These are phyloP conservation scores for Spilarctia lutea DNA, from an alignment of 2,888 invertebrate species.

Conservation along the genomic window DNA sequence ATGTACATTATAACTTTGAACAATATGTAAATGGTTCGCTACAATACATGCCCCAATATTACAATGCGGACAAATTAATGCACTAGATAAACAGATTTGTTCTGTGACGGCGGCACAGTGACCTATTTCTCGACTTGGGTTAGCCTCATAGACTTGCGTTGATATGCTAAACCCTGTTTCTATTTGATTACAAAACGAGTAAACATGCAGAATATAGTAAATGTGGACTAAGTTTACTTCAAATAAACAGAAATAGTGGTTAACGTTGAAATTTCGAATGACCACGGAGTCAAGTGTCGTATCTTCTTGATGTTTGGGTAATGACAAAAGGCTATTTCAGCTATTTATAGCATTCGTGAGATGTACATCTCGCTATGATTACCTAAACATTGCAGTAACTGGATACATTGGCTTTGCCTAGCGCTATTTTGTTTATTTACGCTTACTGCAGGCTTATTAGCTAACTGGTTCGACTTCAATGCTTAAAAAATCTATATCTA, in stretches of 20 bases:
- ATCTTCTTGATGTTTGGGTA: not conserved
- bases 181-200: not conserved
- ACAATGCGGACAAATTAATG: slow-evolving; percentile 3
- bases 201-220: not conserved
- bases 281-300: not conserved
- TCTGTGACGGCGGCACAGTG: slow-evolving; percentile 4
- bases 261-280: not conserved
- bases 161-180: slow-evolving; percentile 6
- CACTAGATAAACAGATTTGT: slow-evolving; percentile 8
- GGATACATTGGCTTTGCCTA: slow-evolving; percentile 24
- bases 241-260: not conserved
- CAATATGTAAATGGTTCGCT: not conserved
- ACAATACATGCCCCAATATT: slow-evolving; percentile 22
- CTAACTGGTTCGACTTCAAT: slow-evolving; percentile 5
- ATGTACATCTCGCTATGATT: not conserved
- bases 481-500: slow-evolving; percentile 4
- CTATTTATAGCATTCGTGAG: not conserved
- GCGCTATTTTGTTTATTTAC: slow-evolving; percentile 12
- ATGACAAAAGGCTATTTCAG: not conserved
- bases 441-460: slow-evolving; percentile 22
- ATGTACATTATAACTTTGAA: not conserved
- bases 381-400: not conserved
- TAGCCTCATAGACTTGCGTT: slow-evolving; percentile 12
- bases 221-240: not conserved
- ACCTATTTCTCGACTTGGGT: slow-evolving; percentile 13